Conservation (phyloP, 2,113 vertebrate species). For the Trematomus loennbergii region DNA sequence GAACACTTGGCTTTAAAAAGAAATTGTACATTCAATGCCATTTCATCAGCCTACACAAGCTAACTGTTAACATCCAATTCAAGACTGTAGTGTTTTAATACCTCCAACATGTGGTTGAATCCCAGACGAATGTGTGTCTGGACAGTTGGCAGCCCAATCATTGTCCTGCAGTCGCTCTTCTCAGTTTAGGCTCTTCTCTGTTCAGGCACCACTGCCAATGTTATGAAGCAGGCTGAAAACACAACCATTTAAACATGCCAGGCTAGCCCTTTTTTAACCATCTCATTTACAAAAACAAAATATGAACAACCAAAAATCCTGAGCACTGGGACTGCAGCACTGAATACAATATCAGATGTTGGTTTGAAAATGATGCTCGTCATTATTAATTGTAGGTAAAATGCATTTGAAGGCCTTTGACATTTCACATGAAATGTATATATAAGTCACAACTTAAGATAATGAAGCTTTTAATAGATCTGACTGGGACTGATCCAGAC, state of each 20-base stretch:
- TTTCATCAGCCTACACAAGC: not conserved
- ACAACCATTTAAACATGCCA: not conserved
- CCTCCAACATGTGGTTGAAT: not conserved
- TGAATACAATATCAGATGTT: not conserved
- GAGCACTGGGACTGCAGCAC: not conserved
- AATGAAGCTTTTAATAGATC: not conserved
- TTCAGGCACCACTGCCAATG: not conserved
- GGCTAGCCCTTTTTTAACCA: not conserved
- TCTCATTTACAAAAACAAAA: not conserved
- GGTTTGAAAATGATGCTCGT: not conserved
- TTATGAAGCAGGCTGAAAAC: not conserved
- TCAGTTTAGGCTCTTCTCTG: too few species aligned
- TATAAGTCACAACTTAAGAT: not conserved
- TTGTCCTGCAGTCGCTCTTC: not conserved
- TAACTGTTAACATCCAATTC: not conserved
- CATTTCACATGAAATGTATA: not conserved
- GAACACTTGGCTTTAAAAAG: not conserved
- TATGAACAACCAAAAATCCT: not conserved
- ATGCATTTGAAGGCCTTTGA: not conserved
- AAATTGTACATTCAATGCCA: not conserved
- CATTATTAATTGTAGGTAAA: too few species aligned
- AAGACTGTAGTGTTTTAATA: not conserved
- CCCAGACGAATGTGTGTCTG: not conserved
- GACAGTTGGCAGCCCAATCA: not conserved
- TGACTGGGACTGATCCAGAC: slow-evolving; percentile 28